Evolutionary conservation across 2,797 vertebrate genomes (phyloP), one percentile per base, ranked within the genome.

Genomic region (Cercopithecus mitis): DNA sequence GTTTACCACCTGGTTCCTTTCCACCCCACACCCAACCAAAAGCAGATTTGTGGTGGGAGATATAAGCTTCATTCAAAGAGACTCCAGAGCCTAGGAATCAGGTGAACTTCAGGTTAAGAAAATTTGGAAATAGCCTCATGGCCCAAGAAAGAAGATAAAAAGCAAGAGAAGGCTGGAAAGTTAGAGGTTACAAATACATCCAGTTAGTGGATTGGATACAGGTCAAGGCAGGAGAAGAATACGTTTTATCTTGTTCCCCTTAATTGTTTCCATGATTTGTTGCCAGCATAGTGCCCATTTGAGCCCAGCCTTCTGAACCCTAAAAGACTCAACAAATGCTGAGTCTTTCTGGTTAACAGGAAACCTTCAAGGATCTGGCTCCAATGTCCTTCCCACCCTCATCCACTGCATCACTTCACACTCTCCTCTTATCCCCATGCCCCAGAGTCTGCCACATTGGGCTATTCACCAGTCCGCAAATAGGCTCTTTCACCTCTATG

Each of bases 221-320:
- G 52, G 22, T 41, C 36, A 52, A 75, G 43, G 83, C 14, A 73
- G n/a, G 33, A 80, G 72, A 95, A 97, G 79, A 96, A 58, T 64
- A 91, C 72, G 5, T 39, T 90, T 95, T 70, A 33, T 67, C 61
- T 55, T 96, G n/a, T 82, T 96, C 15, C 47, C 88, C 43, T 96
- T 55, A 94, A 92, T 70, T 82, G 55, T 90, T 90, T 95, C 52
- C 5, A 67, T 88, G 64, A 91, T n/a, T 94, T 85, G 50, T 52
- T 88, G 70, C 83, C 85, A 95, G 67, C 58, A 96, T 52, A 90
- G 47, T 77, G 43, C 39, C 25, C 88, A 27, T 72, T 64, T n/a
- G 39, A 93, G 20, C 30, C 36, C 64, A 82, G 33, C 4, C 20
- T 80, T 92, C 33, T 70, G n/a, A 95, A 77, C 45, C 83, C 36